Percentiles rank a stretch among this genome's conserved stretches.
Evolutionary conservation across 2,797 vertebrate genomes (phyloP).

Genomic region (Phyllotis vaccarum): DNA sequence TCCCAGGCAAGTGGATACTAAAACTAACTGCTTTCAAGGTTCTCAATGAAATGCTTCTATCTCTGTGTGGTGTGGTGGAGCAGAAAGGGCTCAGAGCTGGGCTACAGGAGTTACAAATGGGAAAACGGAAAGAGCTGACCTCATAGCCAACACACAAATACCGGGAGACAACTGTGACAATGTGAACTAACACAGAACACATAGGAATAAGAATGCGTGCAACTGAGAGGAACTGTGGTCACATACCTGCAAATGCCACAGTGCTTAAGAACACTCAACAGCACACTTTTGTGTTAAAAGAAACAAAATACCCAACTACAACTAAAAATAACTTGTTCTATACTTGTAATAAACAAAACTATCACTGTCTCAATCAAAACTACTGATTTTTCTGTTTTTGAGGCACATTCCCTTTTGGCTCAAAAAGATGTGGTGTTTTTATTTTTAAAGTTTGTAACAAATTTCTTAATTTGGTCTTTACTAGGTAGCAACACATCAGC

Average conservation of each 20-base stretch:
- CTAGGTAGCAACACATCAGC: not conserved
- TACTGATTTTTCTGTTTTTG: conserved; percentile 50
- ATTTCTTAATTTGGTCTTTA: conserved; percentile 56
- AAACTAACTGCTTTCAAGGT: conserved; percentile 51
- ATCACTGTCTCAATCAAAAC: conserved; percentile 14
- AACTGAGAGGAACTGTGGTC: conserved; percentile 22
- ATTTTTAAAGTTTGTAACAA: conserved; percentile 56
- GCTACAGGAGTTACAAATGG: not conserved
- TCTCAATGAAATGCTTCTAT: conserved; percentile 46
- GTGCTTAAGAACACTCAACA: conserved; percentile 24
- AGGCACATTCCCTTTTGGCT: conserved; percentile 8
- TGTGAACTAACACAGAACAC: conserved; percentile 32
- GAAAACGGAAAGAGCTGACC: not conserved
- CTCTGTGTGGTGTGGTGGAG: not conserved
- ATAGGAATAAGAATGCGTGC: not conserved
- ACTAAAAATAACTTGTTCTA: conserved; percentile 8
- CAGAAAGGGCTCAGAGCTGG: not conserved
- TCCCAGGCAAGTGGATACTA: conserved; percentile 33
- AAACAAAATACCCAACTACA: not conserved
- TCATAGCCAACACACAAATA: not conserved
- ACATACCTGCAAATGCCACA: conserved; percentile 42
- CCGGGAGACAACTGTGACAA: not conserved
- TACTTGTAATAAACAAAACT: not conserved
- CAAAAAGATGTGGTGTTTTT: conserved; percentile 44
- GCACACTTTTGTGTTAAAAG: conserved; percentile 44